Evolutionary conservation across 2,888 invertebrate species (phyloP).

Genomic region (Polietes domitor): DNA sequence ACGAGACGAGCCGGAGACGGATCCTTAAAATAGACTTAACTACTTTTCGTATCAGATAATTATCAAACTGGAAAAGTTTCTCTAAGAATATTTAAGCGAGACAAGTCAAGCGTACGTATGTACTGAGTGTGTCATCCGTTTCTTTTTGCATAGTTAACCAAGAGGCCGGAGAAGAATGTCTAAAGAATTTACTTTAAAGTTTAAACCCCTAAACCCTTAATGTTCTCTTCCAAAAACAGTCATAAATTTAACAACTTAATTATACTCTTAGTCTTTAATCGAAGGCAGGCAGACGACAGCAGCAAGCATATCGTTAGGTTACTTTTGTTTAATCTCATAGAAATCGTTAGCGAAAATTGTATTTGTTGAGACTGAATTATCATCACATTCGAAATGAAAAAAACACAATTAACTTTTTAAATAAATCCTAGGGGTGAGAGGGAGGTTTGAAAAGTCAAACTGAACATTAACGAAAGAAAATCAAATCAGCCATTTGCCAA

Average conservation of each 20-base stretch:
- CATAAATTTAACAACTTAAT: slow-evolving; percentile 21
- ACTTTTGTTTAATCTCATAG: not conserved
- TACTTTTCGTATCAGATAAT: slow-evolving; percentile 13
- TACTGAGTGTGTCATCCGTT: not conserved
- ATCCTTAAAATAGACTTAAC: slow-evolving; percentile 37
- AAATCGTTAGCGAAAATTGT: slow-evolving; percentile 44
- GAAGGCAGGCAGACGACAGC: not conserved
- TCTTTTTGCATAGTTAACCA: not conserved
- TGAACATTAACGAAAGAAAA: no score
- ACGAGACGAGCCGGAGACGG: not conserved
- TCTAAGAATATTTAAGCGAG: slow-evolving; percentile 36
- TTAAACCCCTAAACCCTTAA: not conserved
- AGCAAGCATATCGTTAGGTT: not conserved
- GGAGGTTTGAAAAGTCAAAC: slow-evolving; percentile 2
- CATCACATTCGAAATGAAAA: slow-evolving; percentile 34
- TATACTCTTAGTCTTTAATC: slow-evolving; percentile 8
- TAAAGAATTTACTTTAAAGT: not conserved
- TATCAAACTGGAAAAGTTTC: slow-evolving; percentile 27
- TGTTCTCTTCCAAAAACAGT: slow-evolving; percentile 7
- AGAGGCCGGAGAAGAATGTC: not conserved
- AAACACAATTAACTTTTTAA: not conserved
- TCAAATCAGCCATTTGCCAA: not conserved
- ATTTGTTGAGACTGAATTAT: slow-evolving; percentile 59
- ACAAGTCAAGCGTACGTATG: not conserved
- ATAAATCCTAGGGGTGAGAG: no score